Conservation (phyloP, 2,797 vertebrate genomes). For the Apogon hyalosoma region DNA sequence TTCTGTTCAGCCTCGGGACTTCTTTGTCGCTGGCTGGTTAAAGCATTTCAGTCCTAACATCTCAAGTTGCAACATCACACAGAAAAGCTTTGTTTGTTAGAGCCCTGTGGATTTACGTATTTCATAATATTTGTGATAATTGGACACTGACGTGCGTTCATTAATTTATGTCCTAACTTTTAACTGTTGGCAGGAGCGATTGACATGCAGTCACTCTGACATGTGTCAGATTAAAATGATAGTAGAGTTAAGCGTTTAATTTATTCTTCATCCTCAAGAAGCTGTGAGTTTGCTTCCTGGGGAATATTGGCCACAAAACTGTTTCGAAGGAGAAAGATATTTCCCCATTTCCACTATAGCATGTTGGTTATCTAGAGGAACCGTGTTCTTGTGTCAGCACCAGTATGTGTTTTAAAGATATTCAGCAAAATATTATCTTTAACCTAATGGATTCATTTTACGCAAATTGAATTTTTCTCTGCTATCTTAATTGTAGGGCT, state of each 20-base stretch:
- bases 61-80: conserved; percentile 21
- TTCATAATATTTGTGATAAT: conserved; percentile 26
- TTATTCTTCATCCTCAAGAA: conserved; percentile 20
- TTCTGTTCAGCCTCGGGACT: neutral
- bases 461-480: conserved; percentile 1
- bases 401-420: neutral
- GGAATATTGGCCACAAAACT: conserved; percentile 30
- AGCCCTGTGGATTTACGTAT: conserved; percentile 14
- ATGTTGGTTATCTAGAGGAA: neutral
- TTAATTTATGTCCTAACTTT: conserved; percentile 16
- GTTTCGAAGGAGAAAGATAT: conserved; percentile 34
- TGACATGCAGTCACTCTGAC: conserved; percentile 13
- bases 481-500: conserved; percentile 1
- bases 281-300: conserved; percentile 17
- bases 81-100: conserved; percentile 24
- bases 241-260: conserved; percentile 10
- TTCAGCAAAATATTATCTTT: neutral
- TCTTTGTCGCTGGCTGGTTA: neutral
- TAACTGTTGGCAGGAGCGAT: conserved; percentile 17
- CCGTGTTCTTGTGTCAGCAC: neutral
- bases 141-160: conserved; percentile 1
- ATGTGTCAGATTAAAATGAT: conserved; percentile 7
- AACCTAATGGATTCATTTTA: neutral
- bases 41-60: conserved; percentile 12
- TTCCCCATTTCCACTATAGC: too few relatives aligned